Base-by-base conservation (phyloP, 2,888 invertebrate genomes). In the Lingula anatina region DNA sequence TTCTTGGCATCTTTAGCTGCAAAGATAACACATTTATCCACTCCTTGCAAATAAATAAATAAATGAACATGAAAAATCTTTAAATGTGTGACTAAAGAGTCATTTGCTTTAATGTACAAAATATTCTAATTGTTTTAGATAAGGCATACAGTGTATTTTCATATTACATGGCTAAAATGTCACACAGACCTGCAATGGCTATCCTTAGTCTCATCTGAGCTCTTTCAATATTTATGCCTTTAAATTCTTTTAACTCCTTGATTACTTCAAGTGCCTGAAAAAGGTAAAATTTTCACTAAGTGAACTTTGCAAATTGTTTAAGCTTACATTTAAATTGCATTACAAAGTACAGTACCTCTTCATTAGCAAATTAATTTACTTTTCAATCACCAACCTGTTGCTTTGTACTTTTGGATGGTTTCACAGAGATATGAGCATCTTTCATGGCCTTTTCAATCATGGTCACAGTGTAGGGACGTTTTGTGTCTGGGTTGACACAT, bases 401-500 rank as follows among this genome's bases (percentile, higher is more conserved):
- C 78, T 99, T 99, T 0, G 92, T 87, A 78, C 86, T 91, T 71
- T 90, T 87, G 75, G 94, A 94, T 2, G 91, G 88, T 80, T 97
- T 99, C 0, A 95, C 86, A 1, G 95, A 94, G 75, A 89, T 95
- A 78, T 99, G 97, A 39, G 89, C 84, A 70, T 97, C 95, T 76
- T 90, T 94, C 83, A 99, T 89, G 0, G 94, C 93, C 74, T 93
- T 95, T 73, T 99, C 97, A 63, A 99, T 97, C 66, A 97, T 89
- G 3, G 93, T 87, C 0, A 94, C 89, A 2, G 97, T 87, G 79
- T 96, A 97, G 0, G 97, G 97, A 43, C 94, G 83, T 71, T 95
- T 92, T 2, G 93, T 90, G 73, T 96, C 95, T 0, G 97, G 95
- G 81, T 99, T 96, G 0, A 99, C 87, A 79, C 96, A 97, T 80